Conservation (phyloP, 2,113 vertebrate species). For the Campylorhamphus procurvoides region DNA sequence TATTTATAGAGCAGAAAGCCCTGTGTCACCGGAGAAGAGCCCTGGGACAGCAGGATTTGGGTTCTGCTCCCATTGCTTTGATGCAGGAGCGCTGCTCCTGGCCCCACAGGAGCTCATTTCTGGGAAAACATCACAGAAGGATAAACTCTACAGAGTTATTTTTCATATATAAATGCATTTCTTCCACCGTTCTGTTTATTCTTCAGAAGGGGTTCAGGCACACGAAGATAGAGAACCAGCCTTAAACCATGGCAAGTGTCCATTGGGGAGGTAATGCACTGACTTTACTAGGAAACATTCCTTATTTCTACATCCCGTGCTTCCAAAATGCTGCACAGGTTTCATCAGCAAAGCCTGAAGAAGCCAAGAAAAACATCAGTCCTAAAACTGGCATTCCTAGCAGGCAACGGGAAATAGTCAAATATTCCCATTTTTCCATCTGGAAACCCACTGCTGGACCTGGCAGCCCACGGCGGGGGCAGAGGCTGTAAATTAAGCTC, state of each 20-base stretch:
- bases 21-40: conserved; percentile 13
- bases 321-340: background rate
- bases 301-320: background rate
- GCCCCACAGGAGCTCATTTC: background rate
- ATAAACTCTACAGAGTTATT: background rate
- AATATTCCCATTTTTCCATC: background rate
- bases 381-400: background rate
- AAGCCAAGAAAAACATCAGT: background rate
- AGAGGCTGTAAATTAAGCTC: background rate
- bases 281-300: background rate
- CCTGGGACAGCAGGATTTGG: fast-evolving
- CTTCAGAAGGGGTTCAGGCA: background rate
- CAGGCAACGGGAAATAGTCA: background rate
- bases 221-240: background rate
- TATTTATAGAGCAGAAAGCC: conserved; percentile 50
- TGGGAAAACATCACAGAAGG: background rate
- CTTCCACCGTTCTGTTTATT: background rate
- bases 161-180: background rate
- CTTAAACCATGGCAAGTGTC: background rate
- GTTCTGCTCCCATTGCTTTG: background rate
- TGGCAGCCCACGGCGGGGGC: background rate
- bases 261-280: background rate
- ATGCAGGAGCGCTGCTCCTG: background rate
- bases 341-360: background rate
- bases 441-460: background rate